Conservation (phyloP, 2,113 vertebrate species). For the Tapirus terrestris region DNA sequence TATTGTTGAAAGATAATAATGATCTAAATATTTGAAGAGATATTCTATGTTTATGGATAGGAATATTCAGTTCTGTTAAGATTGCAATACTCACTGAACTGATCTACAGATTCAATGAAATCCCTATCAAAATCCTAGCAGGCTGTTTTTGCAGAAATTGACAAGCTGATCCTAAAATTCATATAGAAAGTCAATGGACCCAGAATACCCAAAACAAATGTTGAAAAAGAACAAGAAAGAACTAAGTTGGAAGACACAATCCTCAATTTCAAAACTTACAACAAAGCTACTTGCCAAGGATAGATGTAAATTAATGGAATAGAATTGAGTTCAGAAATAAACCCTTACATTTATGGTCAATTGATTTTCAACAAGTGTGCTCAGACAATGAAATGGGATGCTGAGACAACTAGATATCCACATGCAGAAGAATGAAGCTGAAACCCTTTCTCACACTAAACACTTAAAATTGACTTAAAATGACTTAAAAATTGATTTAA, state of each 20-base stretch:
- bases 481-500: neutral
- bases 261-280: neutral
- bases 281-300: neutral
- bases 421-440: neutral
- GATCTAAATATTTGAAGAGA: neutral
- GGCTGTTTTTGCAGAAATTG: neutral
- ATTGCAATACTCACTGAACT: neutral
- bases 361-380: neutral
- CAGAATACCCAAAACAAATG: neutral
- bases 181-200: neutral
- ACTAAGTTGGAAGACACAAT: neutral
- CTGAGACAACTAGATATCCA: neutral
- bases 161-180: neutral
- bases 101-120: neutral
- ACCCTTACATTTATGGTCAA: neutral
- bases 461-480: neutral
- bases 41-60: neutral
- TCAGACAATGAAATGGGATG: neutral
- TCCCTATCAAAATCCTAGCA: neutral
- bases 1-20: neutral
- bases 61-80: neutral
- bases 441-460: neutral
- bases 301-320: neutral
- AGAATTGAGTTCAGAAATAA: slow-evolving; percentile 15
- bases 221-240: neutral